Conservation (phyloP, 2,888 invertebrate species). For the Psylliodes chrysocephalus region DNA sequence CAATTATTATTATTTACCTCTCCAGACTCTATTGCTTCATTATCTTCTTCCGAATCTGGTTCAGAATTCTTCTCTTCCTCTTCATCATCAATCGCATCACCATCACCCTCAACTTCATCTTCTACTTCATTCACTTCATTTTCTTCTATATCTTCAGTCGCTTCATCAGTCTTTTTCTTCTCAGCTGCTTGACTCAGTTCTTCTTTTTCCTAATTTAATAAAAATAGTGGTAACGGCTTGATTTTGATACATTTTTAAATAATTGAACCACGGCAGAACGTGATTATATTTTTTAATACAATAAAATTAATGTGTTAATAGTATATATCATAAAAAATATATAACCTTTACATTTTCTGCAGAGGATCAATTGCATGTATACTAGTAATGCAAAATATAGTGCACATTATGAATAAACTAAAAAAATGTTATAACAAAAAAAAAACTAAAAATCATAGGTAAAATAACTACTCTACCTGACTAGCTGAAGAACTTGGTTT, state of each 20-base stretch:
- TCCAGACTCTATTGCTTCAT: slow-evolving; percentile 48
- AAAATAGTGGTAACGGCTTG: no score
- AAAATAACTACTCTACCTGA: slow-evolving; percentile 5
- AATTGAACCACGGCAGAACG: no score
- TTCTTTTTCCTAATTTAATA: slow-evolving; percentile 61
- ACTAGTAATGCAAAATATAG: no score
- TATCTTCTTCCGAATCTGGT: slow-evolving; percentile 55
- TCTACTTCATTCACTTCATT: slow-evolving; percentile 59
- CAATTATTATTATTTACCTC: neutral
- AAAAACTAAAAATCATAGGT: neutral
- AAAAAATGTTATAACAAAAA: no score
- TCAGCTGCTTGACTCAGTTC: slow-evolving; percentile 65
- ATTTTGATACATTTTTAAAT: no score
- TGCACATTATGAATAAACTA: no score
- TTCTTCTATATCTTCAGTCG: slow-evolving; percentile 71
- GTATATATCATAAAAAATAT: no score
- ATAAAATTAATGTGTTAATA: no score
- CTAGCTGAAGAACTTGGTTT: slow-evolving; percentile 61
- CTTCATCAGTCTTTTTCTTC: slow-evolving; percentile 79
- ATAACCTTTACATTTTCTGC: no score
- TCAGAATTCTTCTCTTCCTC: slow-evolving; percentile 57
- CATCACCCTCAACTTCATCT: slow-evolving; percentile 57
- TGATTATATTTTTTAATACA: no score
- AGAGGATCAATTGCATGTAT: no score
- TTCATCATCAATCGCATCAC: slow-evolving; percentile 59